Evolutionary conservation across 2,113 vertebrate species (phyloP), one percentile per base, ranked within the genome.

Genomic region (Origma solitaria): DNA sequence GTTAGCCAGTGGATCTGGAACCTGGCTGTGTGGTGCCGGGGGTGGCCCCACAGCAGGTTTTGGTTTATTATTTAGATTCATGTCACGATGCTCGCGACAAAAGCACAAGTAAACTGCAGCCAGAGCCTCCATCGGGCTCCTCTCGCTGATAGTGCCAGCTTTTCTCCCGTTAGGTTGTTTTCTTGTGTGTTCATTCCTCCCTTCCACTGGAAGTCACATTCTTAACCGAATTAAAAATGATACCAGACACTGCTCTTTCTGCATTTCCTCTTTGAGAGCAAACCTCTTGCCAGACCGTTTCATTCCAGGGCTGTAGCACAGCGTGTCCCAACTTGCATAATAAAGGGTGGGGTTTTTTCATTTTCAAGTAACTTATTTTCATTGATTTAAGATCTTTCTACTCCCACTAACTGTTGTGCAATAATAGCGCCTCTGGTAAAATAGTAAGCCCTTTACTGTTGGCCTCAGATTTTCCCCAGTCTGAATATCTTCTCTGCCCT

Each of bases 271-370:
- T 93, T 40, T 62, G 93, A 88, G 82, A 90, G 37, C 64, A 93
- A 88, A 88, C 44, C 30, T 83, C 90, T 95, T 5, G 22, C 88
- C 85, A 94, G 87, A 83, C 15, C 64, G 11, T 60, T 96, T 88
- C 88, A 88, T 93, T 96, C 93, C 94, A 71, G 7, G 1, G 7
- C 51, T 78, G 56, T 54, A 96, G 93, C 79, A 95, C 95, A 94
- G 64, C 88, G 4, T 92, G 96, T 94, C 88, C 95, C 72, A 86
- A 38, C 94, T 94, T 96, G 92, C 92, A 92, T 71, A 96, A 95
- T 78, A 91, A 92, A 75, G 42, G 40, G 31, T 77, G n/a, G 24
- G 4, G 4, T 25, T 54, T 71, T 88, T 88, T 89, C 10, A 68
- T 91, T 93, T 87, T 69, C 54, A 90, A 94, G 42, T 68, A 94